Evolutionary conservation across 2,888 invertebrate species (phyloP).

Genomic region (Villa cingulata): DNA sequence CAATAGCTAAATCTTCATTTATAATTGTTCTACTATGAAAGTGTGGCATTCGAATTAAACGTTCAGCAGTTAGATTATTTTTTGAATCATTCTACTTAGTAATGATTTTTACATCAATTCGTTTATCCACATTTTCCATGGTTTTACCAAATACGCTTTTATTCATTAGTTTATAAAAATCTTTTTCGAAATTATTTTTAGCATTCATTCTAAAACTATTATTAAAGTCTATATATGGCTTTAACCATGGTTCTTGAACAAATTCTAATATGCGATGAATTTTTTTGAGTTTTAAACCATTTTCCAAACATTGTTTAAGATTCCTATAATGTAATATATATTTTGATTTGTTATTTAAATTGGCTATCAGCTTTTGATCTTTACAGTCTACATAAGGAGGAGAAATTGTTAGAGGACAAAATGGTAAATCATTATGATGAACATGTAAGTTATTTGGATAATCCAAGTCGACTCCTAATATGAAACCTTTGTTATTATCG

Average conservation of each 20-base stretch:
- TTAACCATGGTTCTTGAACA: slow-evolving; percentile 21
- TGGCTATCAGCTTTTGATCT: slow-evolving; percentile 16
- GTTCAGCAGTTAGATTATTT: background rate
- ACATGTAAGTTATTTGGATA: too few species aligned
- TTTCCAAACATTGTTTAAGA: slow-evolving; percentile 19
- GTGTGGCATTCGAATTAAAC: background rate
- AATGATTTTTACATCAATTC: slow-evolving; percentile 12
- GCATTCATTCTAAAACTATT: slow-evolving; percentile 10
- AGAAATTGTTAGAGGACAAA: background rate
- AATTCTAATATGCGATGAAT: slow-evolving; percentile 21
- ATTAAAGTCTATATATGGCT: slow-evolving; percentile 13
- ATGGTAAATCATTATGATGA: slow-evolving; percentile 1
- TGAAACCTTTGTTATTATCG: too few species aligned
- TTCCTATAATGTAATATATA: slow-evolving; percentile 22
- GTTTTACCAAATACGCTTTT: slow-evolving; percentile 7
- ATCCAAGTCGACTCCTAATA: too few species aligned
- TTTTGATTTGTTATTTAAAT: slow-evolving; percentile 18
- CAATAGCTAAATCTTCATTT: slow-evolving; percentile 13
- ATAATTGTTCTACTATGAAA: slow-evolving; percentile 6
- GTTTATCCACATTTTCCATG: too few species aligned
- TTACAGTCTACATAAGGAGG: background rate
- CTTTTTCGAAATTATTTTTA: too few species aligned
- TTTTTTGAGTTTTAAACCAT: slow-evolving; percentile 21
- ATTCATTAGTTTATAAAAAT: slow-evolving; percentile 12
- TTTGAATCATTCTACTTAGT: slow-evolving; percentile 6